These are phyloP conservation scores for Silurus meridionalis DNA, from an alignment of 2,113 vertebrate species.

Conservation along the genomic window DNA sequence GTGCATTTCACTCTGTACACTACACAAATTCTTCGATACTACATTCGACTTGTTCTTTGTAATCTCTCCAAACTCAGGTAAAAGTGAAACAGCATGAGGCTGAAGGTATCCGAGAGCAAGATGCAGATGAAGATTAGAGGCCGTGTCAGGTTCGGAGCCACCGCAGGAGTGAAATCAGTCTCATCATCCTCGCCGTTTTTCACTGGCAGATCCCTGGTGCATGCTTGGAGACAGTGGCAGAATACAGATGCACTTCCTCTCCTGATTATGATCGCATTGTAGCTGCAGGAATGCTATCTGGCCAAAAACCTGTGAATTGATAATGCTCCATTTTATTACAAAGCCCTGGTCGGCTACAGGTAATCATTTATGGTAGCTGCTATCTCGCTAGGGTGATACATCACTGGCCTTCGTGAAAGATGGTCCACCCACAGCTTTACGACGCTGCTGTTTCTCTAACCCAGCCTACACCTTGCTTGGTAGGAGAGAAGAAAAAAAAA, in stretches of 20 bases:
- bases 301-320: conserved; percentile 85
- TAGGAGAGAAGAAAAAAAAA: background rate
- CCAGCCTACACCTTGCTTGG: conserved; percentile 63
- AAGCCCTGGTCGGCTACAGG: conserved; percentile 83
- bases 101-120: conserved; percentile 25
- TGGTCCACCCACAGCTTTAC: conserved; percentile 76
- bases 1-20: background rate
- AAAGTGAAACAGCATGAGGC: background rate
- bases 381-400: conserved; percentile 71
- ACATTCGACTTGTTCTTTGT: background rate
- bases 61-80: conserved; percentile 2
- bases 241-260: conserved; percentile 56
- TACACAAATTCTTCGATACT: background rate
- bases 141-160: conserved; percentile 9
- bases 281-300: conserved; percentile 73
- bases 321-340: conserved; percentile 85
- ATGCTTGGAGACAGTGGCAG: conserved; percentile 32
- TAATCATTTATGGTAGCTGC: conserved; percentile 79
- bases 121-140: conserved; percentile 42
- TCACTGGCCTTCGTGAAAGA: conserved; percentile 83
- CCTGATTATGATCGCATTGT: conserved; percentile 54
- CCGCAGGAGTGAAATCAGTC: conserved; percentile 36
- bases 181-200: conserved; percentile 31
- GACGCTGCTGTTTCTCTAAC: conserved; percentile 75
- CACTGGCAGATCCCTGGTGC: conserved; percentile 11